A percentile compares a stretch with the other conserved stretches of the same genome.
Evolutionary conservation across 1,140 invertebrate genomes (phyloP).

Genomic region (Drosophila aff.): DNA sequence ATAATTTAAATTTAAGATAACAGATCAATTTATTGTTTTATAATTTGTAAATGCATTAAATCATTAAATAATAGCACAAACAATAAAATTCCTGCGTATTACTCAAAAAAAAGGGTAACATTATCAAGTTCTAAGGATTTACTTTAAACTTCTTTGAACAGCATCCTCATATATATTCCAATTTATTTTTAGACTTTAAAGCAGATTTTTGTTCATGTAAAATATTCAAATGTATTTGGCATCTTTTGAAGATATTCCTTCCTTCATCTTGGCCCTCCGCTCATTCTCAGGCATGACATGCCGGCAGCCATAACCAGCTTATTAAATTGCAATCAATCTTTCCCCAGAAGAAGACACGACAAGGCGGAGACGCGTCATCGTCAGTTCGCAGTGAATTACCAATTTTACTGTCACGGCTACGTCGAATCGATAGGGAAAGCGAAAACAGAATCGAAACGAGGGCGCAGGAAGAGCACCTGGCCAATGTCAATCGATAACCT

Average conservation of each 20-base stretch:
- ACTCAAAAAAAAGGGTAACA: neutral
- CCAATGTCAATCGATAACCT: slow-evolving; percentile 74
- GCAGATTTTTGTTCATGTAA: neutral
- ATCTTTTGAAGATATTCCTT: neutral
- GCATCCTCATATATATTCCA: neutral
- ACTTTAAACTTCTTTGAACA: neutral
- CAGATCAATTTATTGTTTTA: neutral
- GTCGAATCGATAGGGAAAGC: slow-evolving; percentile 51
- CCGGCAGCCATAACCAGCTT: slow-evolving; percentile 28
- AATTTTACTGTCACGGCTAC: slow-evolving; percentile 29
- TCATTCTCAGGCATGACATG: neutral
- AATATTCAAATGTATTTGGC: neutral
- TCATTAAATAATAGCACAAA: neutral
- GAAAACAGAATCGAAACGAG: slow-evolving; percentile 46
- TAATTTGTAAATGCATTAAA: neutral
- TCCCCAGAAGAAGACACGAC: slow-evolving; percentile 9
- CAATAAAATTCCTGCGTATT: neutral
- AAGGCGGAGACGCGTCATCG: slow-evolving; percentile 22
- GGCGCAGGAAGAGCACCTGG: slow-evolving; percentile 41
- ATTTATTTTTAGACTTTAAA: neutral
- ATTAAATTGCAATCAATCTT: slow-evolving; percentile 58
- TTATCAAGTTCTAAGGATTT: neutral
- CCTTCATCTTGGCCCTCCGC: neutral
- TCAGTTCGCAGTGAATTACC: slow-evolving; percentile 33
- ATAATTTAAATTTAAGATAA: neutral